A percentile compares a stretch with the other conserved stretches of the same genome.
These are phyloP conservation scores for Odontesthes bonariensis DNA, from an alignment of 2,113 vertebrate genomes.

Conservation along the genomic window DNA sequence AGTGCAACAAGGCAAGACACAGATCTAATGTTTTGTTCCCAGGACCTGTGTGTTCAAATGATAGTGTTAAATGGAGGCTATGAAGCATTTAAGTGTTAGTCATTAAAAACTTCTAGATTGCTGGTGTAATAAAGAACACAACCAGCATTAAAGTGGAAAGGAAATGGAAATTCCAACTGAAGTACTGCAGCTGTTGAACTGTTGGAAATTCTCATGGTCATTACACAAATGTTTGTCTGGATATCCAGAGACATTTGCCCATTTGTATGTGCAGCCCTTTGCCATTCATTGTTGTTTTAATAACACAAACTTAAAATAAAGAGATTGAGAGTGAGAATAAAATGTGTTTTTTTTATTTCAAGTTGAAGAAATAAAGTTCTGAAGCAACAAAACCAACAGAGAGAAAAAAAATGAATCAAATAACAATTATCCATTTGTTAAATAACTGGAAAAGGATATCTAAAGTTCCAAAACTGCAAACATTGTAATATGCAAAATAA, in stretches of 20 bases:
- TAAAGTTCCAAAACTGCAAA: background rate
- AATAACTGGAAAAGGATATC: background rate
- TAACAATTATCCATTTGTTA: background rate
- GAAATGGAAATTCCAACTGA: conserved; percentile 3
- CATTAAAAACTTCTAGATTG: conserved; percentile 7
- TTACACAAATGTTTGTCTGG: background rate
- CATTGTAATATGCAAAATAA: too few relatives aligned
- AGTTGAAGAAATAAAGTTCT: background rate
- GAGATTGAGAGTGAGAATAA: background rate
- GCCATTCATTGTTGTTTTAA: background rate
- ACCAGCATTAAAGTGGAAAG: background rate
- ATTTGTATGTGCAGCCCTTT: background rate
- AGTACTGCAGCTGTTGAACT: background rate
- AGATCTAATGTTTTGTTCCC: conserved; percentile 7
- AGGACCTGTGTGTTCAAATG: conserved; percentile 2
- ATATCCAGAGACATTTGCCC: background rate
- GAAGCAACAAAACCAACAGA: background rate
- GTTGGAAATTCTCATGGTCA: background rate
- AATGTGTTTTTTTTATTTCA: background rate
- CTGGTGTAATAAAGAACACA: conserved; percentile 11
- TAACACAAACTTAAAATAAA: background rate
- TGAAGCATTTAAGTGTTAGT: background rate
- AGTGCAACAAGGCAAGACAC: conserved; percentile 3
- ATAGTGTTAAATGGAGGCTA: background rate
- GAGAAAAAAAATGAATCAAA: background rate